Conservation (phyloP, 2,888 invertebrate genomes). For the Hirudinaria manillensis region DNA sequence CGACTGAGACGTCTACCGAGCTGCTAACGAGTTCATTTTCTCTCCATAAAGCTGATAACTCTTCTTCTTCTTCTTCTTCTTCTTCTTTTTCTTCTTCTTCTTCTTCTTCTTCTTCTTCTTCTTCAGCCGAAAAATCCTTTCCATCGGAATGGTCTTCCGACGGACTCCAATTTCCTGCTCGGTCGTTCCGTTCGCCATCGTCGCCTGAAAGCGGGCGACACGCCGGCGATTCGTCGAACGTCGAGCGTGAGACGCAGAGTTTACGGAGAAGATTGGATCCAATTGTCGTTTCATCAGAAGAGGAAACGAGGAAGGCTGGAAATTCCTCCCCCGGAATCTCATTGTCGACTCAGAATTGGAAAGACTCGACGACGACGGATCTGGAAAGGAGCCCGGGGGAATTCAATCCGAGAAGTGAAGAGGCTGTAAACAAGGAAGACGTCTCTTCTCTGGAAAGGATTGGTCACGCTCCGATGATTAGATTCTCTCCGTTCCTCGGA, state of each 20-base stretch:
- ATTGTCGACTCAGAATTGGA: neutral
- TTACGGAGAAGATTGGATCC: too few species aligned
- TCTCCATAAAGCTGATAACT: neutral
- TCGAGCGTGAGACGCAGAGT: too few species aligned
- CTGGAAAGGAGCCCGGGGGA: neutral
- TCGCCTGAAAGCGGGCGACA: neutral
- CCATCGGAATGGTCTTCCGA: neutral
- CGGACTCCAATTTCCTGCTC: neutral
- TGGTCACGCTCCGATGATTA: neutral
- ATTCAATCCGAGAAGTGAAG: neutral
- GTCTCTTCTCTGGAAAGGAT: neutral
- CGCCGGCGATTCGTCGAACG: too few species aligned
- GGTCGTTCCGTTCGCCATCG: neutral
- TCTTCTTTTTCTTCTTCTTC: slow-evolving; percentile 4
- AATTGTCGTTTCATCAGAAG: neutral
- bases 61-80: slow-evolving; percentile 11
- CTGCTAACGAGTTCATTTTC: neutral
- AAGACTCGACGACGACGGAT: neutral
- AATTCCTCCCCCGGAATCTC: neutral
- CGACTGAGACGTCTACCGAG: too few species aligned
- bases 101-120: slow-evolving; percentile 7
- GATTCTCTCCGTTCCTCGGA: neutral
- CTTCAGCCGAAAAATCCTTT: neutral
- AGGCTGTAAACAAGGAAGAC: neutral
- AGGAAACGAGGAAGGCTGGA: neutral